Base-by-base conservation (phyloP, 2,888 invertebrate genomes). In the Acronicta aceris region DNA sequence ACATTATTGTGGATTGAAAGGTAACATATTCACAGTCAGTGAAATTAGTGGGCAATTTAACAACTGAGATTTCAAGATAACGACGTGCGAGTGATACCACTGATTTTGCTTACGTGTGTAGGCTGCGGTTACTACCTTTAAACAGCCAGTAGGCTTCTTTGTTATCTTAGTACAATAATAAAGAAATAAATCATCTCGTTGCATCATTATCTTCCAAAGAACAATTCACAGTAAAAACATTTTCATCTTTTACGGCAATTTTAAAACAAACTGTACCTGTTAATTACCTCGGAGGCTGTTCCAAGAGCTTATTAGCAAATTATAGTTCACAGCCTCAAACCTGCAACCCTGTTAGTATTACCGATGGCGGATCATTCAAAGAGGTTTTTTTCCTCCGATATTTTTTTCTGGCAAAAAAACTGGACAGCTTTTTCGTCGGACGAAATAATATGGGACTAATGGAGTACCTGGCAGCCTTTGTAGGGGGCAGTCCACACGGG, bases 321-420 rank as follows among this genome's bases (percentile, higher is more conserved):
- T 77, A 79, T 74, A 77, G 77, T 68, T 71, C 57, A 65, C 65
- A 38, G 47, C 8, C 51, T 47, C 56, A 27, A 60, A 56, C 70
- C 59, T 48, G 57, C 51, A 52, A 62, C 53, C 53, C 54, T 57
- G 62, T 70, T 61, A 49, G 61, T 41, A 68, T 71, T 76, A 74
- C 74, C 71, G 68, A 78, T 69, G 81, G 58, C 80, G 80, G 81
- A 66, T 65, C 63, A 63, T 59, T 80, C 81, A 79, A 81, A 81
- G 76, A 64, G 61, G 61, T 50, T 74, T 78, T 78, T 73, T 65
- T 62, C 54, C 41, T 45, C 10, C 51, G 49, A 60, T 59, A 59
- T 59, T 71, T 78, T 79, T 71, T 74, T 65, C 33, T 33, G 45
- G 3, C 38, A 60, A 69, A 74, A 72, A 79, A 66, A 50, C 55